phyloP scores from a whole-genome alignment of 1,140 invertebrate species.

The Heliconius nattereri region DNA sequence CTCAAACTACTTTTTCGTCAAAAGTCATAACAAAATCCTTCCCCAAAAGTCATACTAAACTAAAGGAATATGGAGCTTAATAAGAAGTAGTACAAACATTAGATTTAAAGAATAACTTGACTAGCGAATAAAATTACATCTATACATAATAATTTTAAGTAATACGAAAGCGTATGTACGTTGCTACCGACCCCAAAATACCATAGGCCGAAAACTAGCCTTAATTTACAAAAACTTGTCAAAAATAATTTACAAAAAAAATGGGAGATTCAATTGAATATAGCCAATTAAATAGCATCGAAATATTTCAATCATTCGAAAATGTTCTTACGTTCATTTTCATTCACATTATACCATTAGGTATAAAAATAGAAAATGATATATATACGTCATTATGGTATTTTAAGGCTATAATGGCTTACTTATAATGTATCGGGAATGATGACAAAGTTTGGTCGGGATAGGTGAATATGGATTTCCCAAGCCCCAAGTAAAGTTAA shows the following conservation, averaged over 20 bases:
- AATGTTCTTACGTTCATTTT: neutral
- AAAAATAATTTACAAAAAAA: neutral
- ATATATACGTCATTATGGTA: neutral
- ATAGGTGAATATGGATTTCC: neutral
- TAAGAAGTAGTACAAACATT: constrained; percentile 57
- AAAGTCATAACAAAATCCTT: constrained; percentile 21
- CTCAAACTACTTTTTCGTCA: too few relatives aligned
- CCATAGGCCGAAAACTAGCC: constrained; percentile 26
- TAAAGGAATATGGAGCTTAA: constrained; percentile 58
- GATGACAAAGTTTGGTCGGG: neutral
- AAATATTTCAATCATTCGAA: constrained; percentile 15
- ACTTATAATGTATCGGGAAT: constrained; percentile 12
- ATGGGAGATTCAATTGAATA: constrained; percentile 2
- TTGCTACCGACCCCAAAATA: constrained; percentile 28
- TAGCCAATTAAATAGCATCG: constrained; percentile 1
- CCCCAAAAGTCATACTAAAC: constrained; percentile 15
- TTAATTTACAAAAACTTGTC: constrained; percentile 2
- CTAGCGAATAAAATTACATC: constrained; percentile 74
- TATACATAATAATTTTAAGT: constrained; percentile 61
- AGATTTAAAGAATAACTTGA: constrained; percentile 67
- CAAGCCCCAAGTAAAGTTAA: neutral
- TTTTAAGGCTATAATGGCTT: constrained; percentile 16
- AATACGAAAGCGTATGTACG: constrained; percentile 65
- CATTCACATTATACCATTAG: neutral
- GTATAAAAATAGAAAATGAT: neutral